Conservation (phyloP, 2,888 invertebrate genomes). For the Agonopterix arenella region DNA sequence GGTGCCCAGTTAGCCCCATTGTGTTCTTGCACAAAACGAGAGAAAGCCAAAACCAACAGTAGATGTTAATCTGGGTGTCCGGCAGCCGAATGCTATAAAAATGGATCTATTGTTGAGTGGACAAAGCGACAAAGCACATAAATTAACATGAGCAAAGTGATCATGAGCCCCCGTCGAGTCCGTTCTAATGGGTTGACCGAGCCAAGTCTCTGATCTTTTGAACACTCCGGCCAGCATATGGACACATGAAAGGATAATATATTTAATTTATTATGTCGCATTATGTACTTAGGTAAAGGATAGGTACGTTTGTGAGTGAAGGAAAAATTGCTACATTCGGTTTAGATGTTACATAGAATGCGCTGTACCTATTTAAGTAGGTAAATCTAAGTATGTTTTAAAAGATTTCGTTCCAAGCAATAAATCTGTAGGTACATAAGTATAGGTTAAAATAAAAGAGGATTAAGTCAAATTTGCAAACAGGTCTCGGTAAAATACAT, state of each 20-base stretch:
- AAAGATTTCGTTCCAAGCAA: no score
- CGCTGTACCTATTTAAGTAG: no score
- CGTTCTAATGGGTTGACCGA: slow-evolving; percentile 66
- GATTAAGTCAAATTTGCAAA: no score
- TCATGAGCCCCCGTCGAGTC: slow-evolving; percentile 66
- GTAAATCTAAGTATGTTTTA: no score
- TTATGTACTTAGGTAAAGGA: slow-evolving; percentile 15
- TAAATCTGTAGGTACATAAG: no score
- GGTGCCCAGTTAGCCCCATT: slow-evolving; percentile 62
- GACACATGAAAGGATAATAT: slow-evolving; percentile 26
- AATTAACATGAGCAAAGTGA: slow-evolving; percentile 74
- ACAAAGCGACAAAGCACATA: slow-evolving; percentile 74
- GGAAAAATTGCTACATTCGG: slow-evolving; percentile 4
- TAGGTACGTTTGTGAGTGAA: slow-evolving; percentile 11
- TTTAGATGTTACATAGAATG: no score
- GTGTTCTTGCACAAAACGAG: slow-evolving; percentile 69
- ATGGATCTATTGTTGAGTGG: slow-evolving; percentile 50
- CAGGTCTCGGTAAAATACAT: no score
- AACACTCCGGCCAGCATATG: slow-evolving; percentile 11
- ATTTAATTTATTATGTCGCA: slow-evolving; percentile 15
- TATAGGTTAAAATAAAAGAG: no score
- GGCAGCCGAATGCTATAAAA: slow-evolving; percentile 66
- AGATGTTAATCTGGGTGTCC: slow-evolving; percentile 75
- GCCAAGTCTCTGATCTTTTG: slow-evolving; percentile 18
- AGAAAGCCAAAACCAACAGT: slow-evolving; percentile 64